Conservation (phyloP, 2,113 vertebrate species). For the Crotalus horridus region DNA sequence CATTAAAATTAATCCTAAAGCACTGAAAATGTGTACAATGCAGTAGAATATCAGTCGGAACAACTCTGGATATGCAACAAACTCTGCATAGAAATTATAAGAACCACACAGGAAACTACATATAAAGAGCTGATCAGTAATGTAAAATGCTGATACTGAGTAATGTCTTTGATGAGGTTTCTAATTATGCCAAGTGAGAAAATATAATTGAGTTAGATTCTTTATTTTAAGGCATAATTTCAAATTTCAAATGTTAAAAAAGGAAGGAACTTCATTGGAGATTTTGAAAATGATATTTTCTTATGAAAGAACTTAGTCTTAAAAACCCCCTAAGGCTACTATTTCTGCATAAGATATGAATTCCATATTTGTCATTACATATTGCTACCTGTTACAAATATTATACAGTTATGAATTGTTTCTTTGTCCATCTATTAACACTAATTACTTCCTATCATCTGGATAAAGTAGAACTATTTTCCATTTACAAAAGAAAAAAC, state of each 20-base stretch:
- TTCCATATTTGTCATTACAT: neutral
- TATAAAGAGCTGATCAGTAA: neutral
- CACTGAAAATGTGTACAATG: slow-evolving; percentile 13
- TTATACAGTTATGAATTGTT: neutral
- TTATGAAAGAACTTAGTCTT: neutral
- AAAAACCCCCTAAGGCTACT: neutral
- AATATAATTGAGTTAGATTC: slow-evolving; percentile 2
- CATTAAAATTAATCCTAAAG: neutral
- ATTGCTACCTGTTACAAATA: neutral
- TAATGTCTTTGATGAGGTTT: slow-evolving; percentile 31
- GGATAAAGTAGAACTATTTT: neutral
- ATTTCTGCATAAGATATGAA: neutral
- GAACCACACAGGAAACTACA: slow-evolving; percentile 8
- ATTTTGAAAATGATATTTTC: neutral
- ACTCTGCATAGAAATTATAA: neutral
- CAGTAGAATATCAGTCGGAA: neutral
- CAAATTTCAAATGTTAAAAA: neutral
- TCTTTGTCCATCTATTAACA: neutral
- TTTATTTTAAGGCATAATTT: slow-evolving; percentile 24
- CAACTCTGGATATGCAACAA: slow-evolving; percentile 14
- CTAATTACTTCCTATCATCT: neutral
- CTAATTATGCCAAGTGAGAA: slow-evolving; percentile 32
- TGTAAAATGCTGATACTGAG: slow-evolving; percentile 26
- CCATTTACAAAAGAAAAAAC: neutral
- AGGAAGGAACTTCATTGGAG: slow-evolving; percentile 16